Base-by-base conservation (phyloP, 2,888 invertebrate genomes). In the Tipula vernalis region DNA sequence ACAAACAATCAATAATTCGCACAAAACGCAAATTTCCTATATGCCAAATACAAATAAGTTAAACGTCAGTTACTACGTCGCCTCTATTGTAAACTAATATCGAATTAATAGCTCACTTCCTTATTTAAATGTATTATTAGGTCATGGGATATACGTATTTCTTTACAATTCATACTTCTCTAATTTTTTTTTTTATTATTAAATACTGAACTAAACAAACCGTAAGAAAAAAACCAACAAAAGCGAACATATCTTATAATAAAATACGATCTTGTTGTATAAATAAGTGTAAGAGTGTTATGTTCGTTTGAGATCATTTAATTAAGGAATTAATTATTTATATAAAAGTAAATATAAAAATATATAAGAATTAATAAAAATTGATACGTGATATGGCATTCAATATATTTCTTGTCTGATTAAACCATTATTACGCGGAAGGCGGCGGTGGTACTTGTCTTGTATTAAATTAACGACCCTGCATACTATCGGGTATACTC, bases 81-180 rank as follows among this genome's bases (percentile, higher is more conserved):
- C 10, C n/a, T 71, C 71, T 71, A 71, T 71, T 71, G 28, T 28
- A 71, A 28, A 15, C 5, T 57, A 57, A 71, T 71, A 71, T 71
- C 28, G 71, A 71, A 71, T 71, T 71, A 71, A 71, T 71, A 71
- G 71, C 71, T 71, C 71, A 71, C 28, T 71, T 71, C 71, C 71
- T 71, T 71, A 71, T 71, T 71, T 71, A 71, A 71, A 71, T 71
- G 71, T 71, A 71, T 71, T 71, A 71, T 71, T 71, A 71, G 71
- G 71, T 71, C 71, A 71, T 71, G 71, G 71, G 28, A 51, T 3
- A 12, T 44, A 42, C 3, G 12, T 42, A 57, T 57, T 71, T 71
- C 71, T 71, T 71, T 71, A 71, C 71, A 71, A 71, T 28, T 28
- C 71, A 71, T 28, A 71, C 5, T 71, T 71, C 71, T 71, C 28